Evolutionary conservation across 2,797 vertebrate species (phyloP), one percentile per base, ranked within the genome.

Genomic region (Karalla daura): DNA sequence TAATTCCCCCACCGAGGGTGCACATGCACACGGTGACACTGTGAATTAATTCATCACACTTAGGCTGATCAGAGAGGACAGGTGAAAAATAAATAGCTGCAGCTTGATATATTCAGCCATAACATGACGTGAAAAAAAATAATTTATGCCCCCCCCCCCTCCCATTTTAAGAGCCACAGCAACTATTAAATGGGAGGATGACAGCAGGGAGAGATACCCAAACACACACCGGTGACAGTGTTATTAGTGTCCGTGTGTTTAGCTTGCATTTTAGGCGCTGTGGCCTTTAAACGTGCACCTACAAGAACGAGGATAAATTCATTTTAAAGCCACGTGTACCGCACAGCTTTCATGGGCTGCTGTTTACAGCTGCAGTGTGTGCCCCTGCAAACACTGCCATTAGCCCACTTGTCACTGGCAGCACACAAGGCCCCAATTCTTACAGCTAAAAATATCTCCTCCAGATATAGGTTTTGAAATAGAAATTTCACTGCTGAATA

Each of bases 391-490:
- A 80, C 64, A 66, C 46, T 54, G 54, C 59, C 45, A 44, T 52
- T 69, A 65, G 43, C 54, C 63, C 44, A 2, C 51, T 27, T 67
- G 51, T 55, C 71, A 74, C 39, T 76, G 59, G 53, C 56, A 56
- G 60, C 54, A 61, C 60, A 51, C 41, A 83, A 84, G 80, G 83
- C 83, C 88, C 15, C 25, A 18, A 9, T 39, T 68, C 18, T 35
- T 14, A 20, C 41, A 60, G 23, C 52, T 27, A 9, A 45, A 39
- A 50, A 62, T 52, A 51, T 23, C 2, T 21, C 21, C 37, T 5
- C 7, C 5, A 17, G 28, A 5, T 8, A 15, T 24, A 6, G 3
- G 25, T 20, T 25, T 12, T 25, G n/a, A n/a, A n/a, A n/a, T 13
- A 3, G 3, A 41, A 11, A 36, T 59, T 35, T 44, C 2, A 47